A percentile compares a stretch with the other conserved stretches of the same genome.
Conservation (phyloP, 2,888 invertebrate species). For the Netelia virgata region DNA sequence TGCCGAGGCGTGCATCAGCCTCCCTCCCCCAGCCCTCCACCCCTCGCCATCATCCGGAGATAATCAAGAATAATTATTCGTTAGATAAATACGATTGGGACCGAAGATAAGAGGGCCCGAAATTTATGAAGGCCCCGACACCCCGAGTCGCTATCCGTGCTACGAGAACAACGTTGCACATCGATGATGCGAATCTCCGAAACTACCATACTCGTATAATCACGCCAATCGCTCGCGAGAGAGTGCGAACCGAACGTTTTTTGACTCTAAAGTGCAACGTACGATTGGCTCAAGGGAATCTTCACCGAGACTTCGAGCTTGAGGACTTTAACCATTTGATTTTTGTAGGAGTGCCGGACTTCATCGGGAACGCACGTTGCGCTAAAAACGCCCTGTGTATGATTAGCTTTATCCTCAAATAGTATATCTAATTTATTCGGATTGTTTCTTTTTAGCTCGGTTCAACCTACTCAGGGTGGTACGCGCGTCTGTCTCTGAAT, state of each 20-base stretch:
- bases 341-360: background rate
- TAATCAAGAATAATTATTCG: constrained; percentile 84
- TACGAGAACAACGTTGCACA: constrained; percentile 26
- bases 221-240: constrained; percentile 36
- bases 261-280: constrained; percentile 33
- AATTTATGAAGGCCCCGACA: constrained; percentile 65
- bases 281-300: background rate
- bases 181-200: constrained; percentile 21
- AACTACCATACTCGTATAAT: constrained; percentile 41
- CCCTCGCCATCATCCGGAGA: constrained; percentile 70
- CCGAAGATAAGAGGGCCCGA: constrained; percentile 75
- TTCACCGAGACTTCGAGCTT: background rate
- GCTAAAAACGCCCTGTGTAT: constrained; percentile 12
- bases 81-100: constrained; percentile 83
- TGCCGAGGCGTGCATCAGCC: constrained; percentile 80
- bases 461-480: constrained; percentile 38
- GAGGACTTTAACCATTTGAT: background rate
- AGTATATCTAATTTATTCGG: constrained; percentile 62
- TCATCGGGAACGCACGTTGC: background rate
- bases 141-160: constrained; percentile 32
- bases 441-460: constrained; percentile 8
- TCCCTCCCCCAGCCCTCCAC: constrained; percentile 69
- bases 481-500: constrained; percentile 22
- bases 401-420: constrained; percentile 42
- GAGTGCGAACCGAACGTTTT: constrained; percentile 18